A percentile compares a stretch with the other conserved stretches of the same genome.
Conservation (phyloP, 2,113 vertebrate genomes). For the Salvelinus namaycush region DNA sequence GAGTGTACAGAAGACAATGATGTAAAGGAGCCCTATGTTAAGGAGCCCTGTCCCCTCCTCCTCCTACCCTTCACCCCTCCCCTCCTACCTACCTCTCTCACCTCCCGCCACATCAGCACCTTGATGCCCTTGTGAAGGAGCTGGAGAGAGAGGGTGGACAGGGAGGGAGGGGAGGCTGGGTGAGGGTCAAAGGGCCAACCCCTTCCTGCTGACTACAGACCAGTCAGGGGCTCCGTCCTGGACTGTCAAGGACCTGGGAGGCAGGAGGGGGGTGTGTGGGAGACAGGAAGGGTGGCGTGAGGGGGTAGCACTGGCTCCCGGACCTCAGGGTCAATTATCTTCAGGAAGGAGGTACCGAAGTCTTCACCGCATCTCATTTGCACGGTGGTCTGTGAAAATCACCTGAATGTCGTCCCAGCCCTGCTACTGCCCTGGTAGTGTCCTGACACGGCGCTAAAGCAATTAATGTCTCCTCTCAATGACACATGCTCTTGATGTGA, state of each 20-base stretch:
- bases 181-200: slow-evolving; percentile 65
- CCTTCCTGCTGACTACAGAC: slow-evolving; percentile 70
- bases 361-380: slow-evolving; percentile 76
- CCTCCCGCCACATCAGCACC: slow-evolving; percentile 37
- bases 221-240: slow-evolving; percentile 66
- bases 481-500: slow-evolving; percentile 69
- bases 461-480: slow-evolving; percentile 76
- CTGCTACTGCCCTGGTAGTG: slow-evolving; percentile 23
- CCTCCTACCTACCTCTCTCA: too few species aligned
- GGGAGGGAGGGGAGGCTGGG: slow-evolving; percentile 29
- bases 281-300: too few species aligned
- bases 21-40: slow-evolving; percentile 7
- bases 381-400: slow-evolving; percentile 59
- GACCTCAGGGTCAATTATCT: slow-evolving; percentile 75
- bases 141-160: neutral
- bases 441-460: slow-evolving; percentile 61
- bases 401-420: neutral
- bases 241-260: slow-evolving; percentile 61
- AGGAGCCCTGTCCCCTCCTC: too few species aligned
- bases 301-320: slow-evolving; percentile 48
- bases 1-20: slow-evolving; percentile 1
- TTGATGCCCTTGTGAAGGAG: slow-evolving; percentile 64
- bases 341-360: slow-evolving; percentile 67
- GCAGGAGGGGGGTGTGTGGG: neutral
- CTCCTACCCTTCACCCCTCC: too few species aligned